Conservation (phyloP, 2,888 invertebrate genomes). For the Napeogenes inachia region DNA sequence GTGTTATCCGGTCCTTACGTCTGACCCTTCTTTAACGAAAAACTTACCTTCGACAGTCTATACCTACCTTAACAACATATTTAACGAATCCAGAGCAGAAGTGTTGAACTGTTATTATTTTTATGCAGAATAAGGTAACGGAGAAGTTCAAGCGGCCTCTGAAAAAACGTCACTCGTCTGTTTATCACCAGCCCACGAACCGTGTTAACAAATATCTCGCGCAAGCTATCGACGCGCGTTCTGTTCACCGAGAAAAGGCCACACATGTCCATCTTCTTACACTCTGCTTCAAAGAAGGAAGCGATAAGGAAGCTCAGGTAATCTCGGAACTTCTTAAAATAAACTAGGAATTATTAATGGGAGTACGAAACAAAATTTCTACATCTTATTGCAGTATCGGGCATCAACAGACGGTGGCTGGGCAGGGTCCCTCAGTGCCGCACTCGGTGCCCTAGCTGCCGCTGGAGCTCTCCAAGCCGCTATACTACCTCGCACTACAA, state of each 20-base stretch:
- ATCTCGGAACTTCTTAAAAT: conserved; percentile 11
- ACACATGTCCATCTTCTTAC: conserved; percentile 92
- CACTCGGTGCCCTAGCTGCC: conserved; percentile 84
- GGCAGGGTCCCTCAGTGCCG: conserved; percentile 88
- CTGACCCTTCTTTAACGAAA: conserved; percentile 22
- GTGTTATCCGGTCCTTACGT: conserved; percentile 43
- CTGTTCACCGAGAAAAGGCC: conserved; percentile 92
- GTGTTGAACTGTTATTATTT: conserved; percentile 41
- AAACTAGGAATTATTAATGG: not conserved
- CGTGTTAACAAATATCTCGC: conserved; percentile 94
- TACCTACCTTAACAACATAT: not conserved
- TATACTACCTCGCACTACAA: conserved; percentile 89
- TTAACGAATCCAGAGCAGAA: conserved; percentile 17
- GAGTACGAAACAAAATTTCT: conserved; percentile 1
- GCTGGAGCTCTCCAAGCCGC: conserved; percentile 86
- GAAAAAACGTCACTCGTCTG: conserved; percentile 91
- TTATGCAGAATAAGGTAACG: conserved; percentile 87
- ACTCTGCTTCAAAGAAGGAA: conserved; percentile 87
- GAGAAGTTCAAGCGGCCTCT: conserved; percentile 92
- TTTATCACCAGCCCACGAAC: conserved; percentile 92
- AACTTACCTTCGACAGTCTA: conserved; percentile 10
- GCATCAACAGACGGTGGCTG: conserved; percentile 91
- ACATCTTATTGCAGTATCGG: conserved; percentile 81
- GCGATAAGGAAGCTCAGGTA: conserved; percentile 89
- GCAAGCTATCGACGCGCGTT: conserved; percentile 93